Evolutionary conservation across 1,140 invertebrate species (phyloP), one percentile per base, ranked within the genome.

Genomic region (Zaprionus capensis): DNA sequence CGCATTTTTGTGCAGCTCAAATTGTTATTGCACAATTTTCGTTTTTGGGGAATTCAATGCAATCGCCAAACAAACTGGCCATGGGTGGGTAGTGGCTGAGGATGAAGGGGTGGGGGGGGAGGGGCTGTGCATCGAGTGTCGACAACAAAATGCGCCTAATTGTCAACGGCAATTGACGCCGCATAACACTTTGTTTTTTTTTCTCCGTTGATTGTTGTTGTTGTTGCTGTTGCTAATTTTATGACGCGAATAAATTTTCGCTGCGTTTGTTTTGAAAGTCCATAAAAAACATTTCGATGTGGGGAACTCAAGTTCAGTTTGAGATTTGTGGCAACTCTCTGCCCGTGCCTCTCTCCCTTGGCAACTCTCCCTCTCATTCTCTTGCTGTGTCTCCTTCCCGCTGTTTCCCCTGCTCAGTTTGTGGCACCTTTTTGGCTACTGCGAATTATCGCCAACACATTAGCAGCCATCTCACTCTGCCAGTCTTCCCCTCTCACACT

Each of bases 21-120:
- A 84, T 88, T 88, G 84, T 80, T 84, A 88, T 88, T 88, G 85
- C 85, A 90, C 81, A 90, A 88, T 85, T 84, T 84, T 84, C 64
- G 65, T 76, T 70, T 74, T 81, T 76, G 64, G 76, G 83, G 56
- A 86, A 80, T 86, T 76, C 66, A 82, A 80, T 87, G 83, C 83
- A 86, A 81, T 75, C 61, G 76, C 82, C 81, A 70, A 20, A 17
- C 41, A 51, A 51, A 51, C 46, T 51, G 46, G 46, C 46, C 20
- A 51, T 24, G 46, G 46, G 34, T 55, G 76, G 59, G 26, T 38
- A 34, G 4, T n/a, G 17, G n/a, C 2, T 12, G 12, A n/a, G 24
- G 14, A 26, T 26, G 17, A 28, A 6, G 24, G 9, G 15, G 5
- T 11, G 26, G 22, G n/a, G 55, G 12, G 4, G 26, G 36, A 6